Evolutionary conservation across 1,140 invertebrate species (phyloP), one percentile per base, ranked within the genome.

Genomic region (Cyphomyrmex costatus): DNA sequence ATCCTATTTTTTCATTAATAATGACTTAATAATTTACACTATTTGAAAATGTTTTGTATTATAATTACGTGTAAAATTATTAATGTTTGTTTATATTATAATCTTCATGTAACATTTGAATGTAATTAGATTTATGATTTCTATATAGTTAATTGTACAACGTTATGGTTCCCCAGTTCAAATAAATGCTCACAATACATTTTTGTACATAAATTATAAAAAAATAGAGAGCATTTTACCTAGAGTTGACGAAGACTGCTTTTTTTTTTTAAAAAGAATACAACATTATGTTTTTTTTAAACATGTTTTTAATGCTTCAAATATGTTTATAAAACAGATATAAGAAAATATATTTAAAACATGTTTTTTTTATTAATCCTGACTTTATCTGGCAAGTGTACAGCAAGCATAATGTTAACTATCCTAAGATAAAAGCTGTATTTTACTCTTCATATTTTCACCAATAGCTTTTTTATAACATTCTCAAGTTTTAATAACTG

Each of bases 141-240:
- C 36, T 66, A 56, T 66, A 56, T 36, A 78, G 30, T 51, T 71
- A 71, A 42, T 24, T 86, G 42, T 46, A 86, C 16, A 16, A 27
- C 27, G 14, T 24, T 42, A 63, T 27, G 4, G 5, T 65, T 33
- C 49, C 4, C n/a, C 0, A 49, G 14, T 53, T 3, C 36, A 79
- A 51, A 79, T 27, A 53, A 53, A 66, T 66, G 27, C n/a, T 66
- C 1, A 36, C n/a, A 63, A 61, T 10, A 46, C 6, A 1, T 65
- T 33, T 21, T 19, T 33, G 1, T 51, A n/a, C n/a, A 16, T 33
- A 14, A 30, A 7, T 78, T 78, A 30, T 33, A 33, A n/a, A 16
- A 27, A 33, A 51, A 30, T 65, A 49, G 14, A 2, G 1, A 66
- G 12, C 19, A 8, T 10, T 79, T 65, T n/a, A n/a, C n/a, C n/a